Base-by-base conservation (phyloP, 2,797 vertebrate genomes). In the Pseudochirops corinnae region DNA sequence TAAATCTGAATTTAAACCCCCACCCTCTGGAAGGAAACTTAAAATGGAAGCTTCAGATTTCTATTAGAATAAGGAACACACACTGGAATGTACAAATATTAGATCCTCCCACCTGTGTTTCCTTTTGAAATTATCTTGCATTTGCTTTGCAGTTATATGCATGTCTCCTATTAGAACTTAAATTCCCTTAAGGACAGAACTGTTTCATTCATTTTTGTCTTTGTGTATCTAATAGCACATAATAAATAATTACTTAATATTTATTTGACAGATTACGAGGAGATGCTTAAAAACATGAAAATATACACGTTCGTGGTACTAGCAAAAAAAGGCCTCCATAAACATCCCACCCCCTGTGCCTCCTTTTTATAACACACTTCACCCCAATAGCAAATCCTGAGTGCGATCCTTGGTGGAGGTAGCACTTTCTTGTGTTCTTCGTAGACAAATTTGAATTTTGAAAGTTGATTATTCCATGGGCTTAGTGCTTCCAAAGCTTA, bases 401-500 rank as follows among this genome's bases (percentile, higher is more conserved):
- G 52, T 13, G 53, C 92, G 28, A 31, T 56, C 46, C 92, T 39
- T 46, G 39, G 50, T 91, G 39, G 33, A 0, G 4, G 50, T n/a
- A 0, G 4, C 0, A 74, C 52, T 90, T 91, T 53, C 55, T 97
- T 21, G 62, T 93, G 56, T 94, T 93, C 31, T 87, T 0, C 0
- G n/a, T 0, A 29, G 9, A 87, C 39, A 46, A 87, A 87, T 87
- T 9, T 87, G 21, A 39, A 96, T 93, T 90, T 58, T 91, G n/a
- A 93, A 91, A 0, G 53, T 0, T 0, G 56, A 56, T 31, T 11
- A 50, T 53, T 90, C 92, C 90, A 92, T 26, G 91, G 95, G 90
- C 74, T 0, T 0, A 0, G 11, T 90, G 56, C 93, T 94, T 33
- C 18, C 74, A 50, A 58, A 67, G 95, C 1, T 0, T 24, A 46